Evolutionary conservation across 2,888 invertebrate species (phyloP), one percentile per base, ranked within the genome.

Genomic region (Perithous albicinctus): DNA sequence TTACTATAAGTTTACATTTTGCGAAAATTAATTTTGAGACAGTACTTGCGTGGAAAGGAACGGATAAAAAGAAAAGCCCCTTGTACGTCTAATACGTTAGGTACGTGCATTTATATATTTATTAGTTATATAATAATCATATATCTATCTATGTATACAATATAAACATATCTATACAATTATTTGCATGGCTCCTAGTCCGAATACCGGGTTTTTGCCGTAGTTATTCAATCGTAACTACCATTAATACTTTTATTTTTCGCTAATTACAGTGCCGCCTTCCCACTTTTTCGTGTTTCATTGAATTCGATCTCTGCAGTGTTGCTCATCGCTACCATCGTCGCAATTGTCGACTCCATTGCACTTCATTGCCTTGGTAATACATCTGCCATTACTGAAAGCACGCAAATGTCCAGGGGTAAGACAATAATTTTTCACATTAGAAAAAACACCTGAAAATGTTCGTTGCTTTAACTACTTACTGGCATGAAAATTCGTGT

Each of bases 311-410:
- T 89, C 88, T 74, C 90, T 89, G 86, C 92, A 92, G 75, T 93
- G 92, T 20, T 94, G 94, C 93, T 96, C 96, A 88, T 96, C 96
- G 7, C 95, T 95, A 76, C 93, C 93, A 85, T 96, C 96, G 0
- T 94, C 93, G 88, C 96, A 96, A 88, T 96, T 95, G 86, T 95
- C 94, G 61, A 93, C 92, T 3, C 96, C 95, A 89, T 96, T 95
- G 90, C 96, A 96, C 86, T 94, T 94, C 56, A 93, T 93, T 18
- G 93, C 89, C 83, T 94, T 94, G 7, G 94, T 92, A 51, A 96
- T 94, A 90, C 96, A 96, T 67, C 92, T 88, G 64, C 94, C 94
- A 87, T 95, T 95, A 41, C 94, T 94, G 91, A 95, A 56, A 56
- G 15, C 15, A 20, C 12, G 3, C 10, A 26, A 54, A 12, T 12